These are phyloP conservation scores for Leptobrachium ailaonicum DNA, from an alignment of 2,113 vertebrate genomes.

Conservation along the genomic window DNA sequence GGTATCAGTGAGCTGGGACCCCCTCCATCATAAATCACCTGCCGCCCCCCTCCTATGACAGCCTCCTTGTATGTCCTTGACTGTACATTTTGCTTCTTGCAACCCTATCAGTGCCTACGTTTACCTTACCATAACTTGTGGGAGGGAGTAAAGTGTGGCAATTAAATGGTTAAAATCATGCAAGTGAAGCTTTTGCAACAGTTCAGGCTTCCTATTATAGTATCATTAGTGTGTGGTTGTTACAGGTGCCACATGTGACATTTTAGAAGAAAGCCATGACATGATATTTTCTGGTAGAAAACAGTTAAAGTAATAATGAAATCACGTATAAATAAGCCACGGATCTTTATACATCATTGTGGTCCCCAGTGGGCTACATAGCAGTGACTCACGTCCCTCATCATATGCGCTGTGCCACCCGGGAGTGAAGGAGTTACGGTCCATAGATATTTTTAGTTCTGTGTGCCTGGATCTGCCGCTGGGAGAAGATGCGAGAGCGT, in stretches of 20 bases:
- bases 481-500: constrained; percentile 36
- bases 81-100: constrained; percentile 4
- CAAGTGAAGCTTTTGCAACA: neutral
- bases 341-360: neutral
- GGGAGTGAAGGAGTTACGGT: constrained; percentile 27
- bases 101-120: neutral
- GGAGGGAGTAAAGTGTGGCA: neutral
- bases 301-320: neutral
- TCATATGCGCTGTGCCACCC: neutral
- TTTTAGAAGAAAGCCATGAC: neutral
- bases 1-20: constrained; percentile 26
- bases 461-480: constrained; percentile 19
- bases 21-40: constrained; percentile 36
- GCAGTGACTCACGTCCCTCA: neutral
- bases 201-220: too few relatives aligned
- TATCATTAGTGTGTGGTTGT: neutral
- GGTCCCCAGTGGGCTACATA: neutral
- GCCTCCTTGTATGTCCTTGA: constrained; percentile 22
- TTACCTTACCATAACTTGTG: neutral
- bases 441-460: constrained; percentile 29
- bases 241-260: neutral
- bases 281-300: neutral
- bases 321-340: neutral
- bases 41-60: constrained; percentile 7
- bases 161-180: neutral